phyloP scores from a whole-genome alignment of 2,888 invertebrate genomes.

The Monochamus alternatus region DNA sequence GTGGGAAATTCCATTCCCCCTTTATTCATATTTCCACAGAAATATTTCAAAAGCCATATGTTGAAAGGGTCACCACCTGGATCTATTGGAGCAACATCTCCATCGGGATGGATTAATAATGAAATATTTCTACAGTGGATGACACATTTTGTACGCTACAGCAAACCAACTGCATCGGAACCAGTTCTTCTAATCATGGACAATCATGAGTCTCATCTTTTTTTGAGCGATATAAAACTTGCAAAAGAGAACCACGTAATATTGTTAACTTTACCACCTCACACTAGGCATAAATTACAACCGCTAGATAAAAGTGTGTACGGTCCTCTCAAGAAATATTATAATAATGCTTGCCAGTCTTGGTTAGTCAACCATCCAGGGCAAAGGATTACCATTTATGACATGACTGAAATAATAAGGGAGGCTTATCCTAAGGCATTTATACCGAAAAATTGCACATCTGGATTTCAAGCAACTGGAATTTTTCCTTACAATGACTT shows the following conservation, averaged over 20 bases:
- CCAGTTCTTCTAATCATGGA: too few species aligned
- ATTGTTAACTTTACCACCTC: constrained; percentile 15
- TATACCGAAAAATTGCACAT: constrained; percentile 8
- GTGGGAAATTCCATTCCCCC: too few species aligned
- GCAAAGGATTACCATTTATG: constrained; percentile 1
- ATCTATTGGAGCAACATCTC: too few species aligned
- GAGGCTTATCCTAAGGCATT: constrained; percentile 14
- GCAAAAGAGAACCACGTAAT: neutral
- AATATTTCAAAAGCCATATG: too few species aligned
- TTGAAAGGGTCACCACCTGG: too few species aligned
- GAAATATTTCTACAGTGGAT: too few species aligned
- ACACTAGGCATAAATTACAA: constrained; percentile 23
- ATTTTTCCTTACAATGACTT: constrained; percentile 17
- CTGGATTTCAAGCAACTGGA: constrained; percentile 15
- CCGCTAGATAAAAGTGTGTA: constrained; percentile 16
- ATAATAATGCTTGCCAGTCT: constrained; percentile 3
- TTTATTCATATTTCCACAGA: too few species aligned
- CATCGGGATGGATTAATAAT: too few species aligned
- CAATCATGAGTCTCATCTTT: neutral
- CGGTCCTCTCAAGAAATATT: constrained; percentile 16
- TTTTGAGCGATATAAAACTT: neutral
- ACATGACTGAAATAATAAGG: constrained; percentile 5
- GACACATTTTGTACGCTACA: too few species aligned
- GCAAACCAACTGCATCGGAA: too few species aligned
- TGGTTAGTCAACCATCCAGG: constrained; percentile 31